Percentiles rank a stretch among this genome's conserved stretches.
phyloP scores from a whole-genome alignment of 2,888 invertebrate species.

The Drosophila mimetica region DNA sequence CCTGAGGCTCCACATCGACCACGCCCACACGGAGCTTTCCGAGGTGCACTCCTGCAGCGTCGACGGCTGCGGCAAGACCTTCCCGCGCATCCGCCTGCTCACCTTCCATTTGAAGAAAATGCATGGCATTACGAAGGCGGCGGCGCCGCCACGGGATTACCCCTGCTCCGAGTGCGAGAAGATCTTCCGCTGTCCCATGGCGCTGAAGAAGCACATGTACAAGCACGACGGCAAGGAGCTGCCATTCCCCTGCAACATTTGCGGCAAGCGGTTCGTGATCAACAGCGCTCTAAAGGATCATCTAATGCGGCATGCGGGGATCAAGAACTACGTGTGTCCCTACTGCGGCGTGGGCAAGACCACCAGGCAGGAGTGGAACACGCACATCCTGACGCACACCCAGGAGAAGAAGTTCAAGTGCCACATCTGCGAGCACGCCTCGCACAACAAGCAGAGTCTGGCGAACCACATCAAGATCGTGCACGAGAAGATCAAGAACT shows the following conservation, averaged over 20 bases:
- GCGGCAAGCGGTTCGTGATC: constrained; percentile 82
- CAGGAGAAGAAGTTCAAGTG: constrained; percentile 83
- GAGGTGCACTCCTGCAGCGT: constrained; percentile 76
- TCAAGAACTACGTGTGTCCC: constrained; percentile 83
- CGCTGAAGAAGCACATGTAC: constrained; percentile 82
- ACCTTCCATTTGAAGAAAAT: constrained; percentile 79
- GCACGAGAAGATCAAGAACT: constrained; percentile 82
- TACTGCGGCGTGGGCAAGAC: constrained; percentile 83
- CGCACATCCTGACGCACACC: constrained; percentile 82
- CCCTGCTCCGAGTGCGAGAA: constrained; percentile 82
- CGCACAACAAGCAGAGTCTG: constrained; percentile 81
- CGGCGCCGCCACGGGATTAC: constrained; percentile 74
- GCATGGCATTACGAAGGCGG: constrained; percentile 75
- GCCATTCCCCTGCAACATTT: constrained; percentile 82
- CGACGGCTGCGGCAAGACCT: constrained; percentile 78
- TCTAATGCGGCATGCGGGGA: constrained; percentile 82
- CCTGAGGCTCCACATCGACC: constrained; percentile 76
- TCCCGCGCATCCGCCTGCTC: constrained; percentile 79
- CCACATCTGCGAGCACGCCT: constrained; percentile 80
- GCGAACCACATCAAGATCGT: constrained; percentile 81
- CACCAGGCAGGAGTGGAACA: constrained; percentile 82
- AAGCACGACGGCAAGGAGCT: constrained; percentile 82
- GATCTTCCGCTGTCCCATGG: constrained; percentile 82
- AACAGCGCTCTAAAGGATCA: constrained; percentile 83
- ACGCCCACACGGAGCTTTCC: constrained; percentile 80